Conservation (phyloP, 2,888 invertebrate species). For the Unio pictorum region DNA sequence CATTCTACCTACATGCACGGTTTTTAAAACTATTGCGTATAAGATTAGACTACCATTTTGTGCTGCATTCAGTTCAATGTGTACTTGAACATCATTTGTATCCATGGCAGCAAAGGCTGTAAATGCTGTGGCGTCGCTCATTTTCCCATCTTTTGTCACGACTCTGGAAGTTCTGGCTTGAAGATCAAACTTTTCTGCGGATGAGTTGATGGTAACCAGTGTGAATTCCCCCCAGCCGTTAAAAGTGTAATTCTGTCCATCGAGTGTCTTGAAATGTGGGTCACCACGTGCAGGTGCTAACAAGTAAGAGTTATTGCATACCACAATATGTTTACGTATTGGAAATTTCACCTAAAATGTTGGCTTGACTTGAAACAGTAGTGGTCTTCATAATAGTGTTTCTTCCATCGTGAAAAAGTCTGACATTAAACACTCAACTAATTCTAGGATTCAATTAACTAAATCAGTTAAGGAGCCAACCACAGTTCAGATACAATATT, state of each 20-base stretch:
- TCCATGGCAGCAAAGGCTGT: slow-evolving; percentile 12
- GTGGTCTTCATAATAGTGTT: too few relatives aligned
- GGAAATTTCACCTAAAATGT: too few relatives aligned
- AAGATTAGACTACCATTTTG: slow-evolving; percentile 1
- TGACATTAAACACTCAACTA: too few relatives aligned
- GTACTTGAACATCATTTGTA: background rate
- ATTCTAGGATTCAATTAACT: too few relatives aligned
- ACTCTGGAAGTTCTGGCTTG: slow-evolving; percentile 7
- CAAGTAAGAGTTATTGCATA: background rate
- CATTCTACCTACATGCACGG: too few relatives aligned
- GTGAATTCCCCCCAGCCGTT: slow-evolving; percentile 3
- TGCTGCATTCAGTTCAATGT: slow-evolving; percentile 8
- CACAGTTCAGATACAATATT: too few relatives aligned
- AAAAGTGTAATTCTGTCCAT: slow-evolving; percentile 1
- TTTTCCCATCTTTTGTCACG: background rate
- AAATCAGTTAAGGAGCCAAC: too few relatives aligned
- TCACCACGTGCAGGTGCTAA: slow-evolving; percentile 5
- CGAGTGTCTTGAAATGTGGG: slow-evolving; percentile 6
- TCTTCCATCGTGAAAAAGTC: too few relatives aligned
- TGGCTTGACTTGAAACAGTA: too few relatives aligned
- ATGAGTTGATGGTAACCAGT: background rate
- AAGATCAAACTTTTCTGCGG: background rate
- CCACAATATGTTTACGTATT: too few relatives aligned
- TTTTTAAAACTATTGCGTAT: too few relatives aligned
- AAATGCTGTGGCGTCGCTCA: slow-evolving; percentile 6